Evolutionary conservation across 2,113 vertebrate genomes (phyloP), one percentile per base, ranked within the genome.

Genomic region (Arenaria interpres): DNA sequence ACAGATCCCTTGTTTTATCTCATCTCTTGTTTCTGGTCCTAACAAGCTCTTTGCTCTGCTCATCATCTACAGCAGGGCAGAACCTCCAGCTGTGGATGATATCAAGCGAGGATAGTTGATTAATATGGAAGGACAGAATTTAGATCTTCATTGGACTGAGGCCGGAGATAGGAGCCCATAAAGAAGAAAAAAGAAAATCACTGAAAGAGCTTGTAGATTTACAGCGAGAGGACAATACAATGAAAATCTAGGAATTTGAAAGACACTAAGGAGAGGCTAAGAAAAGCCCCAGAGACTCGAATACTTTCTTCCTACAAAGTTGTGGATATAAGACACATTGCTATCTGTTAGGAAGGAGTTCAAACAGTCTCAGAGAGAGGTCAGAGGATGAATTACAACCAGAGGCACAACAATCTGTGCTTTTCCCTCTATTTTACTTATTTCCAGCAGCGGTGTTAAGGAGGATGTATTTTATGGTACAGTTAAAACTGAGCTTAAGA

Each of bases 141-240:
- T 57, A 81, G 48, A 64, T 77, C 27, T 51, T 79, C 21, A 23
- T 2, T 71, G 51, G 21, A 56, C 27, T 32, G 33, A 43, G 11
- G 12, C 9, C 0, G 0, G 59, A 87, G 35, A 41, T 45, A 46
- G 2, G 4, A 88, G 24, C 30, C 27, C 1, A 3, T 14, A 7
- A 35, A 86, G 17, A 88, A 80, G 7, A 7, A 5, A 41, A 43
- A 2, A 67, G 84, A n/a, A 89, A 10, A 7, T 19, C 10, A 33
- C 8, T 67, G 73, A 81, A 90, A 78, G 25, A 62, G 15, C 30
- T 9, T 62, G 15, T 51, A 57, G 43, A 46, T 83, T 83, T 88
- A 54, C 8, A 86, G 16, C n/a, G 28, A 63, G 28, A 63, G 33
- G 22, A 41, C 41, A 75, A 11, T 14, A 16, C 21, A 78, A 46